phyloP scores from a whole-genome alignment of 1,140 invertebrate genomes.

The Meloidogyne chitwoodi region DNA sequence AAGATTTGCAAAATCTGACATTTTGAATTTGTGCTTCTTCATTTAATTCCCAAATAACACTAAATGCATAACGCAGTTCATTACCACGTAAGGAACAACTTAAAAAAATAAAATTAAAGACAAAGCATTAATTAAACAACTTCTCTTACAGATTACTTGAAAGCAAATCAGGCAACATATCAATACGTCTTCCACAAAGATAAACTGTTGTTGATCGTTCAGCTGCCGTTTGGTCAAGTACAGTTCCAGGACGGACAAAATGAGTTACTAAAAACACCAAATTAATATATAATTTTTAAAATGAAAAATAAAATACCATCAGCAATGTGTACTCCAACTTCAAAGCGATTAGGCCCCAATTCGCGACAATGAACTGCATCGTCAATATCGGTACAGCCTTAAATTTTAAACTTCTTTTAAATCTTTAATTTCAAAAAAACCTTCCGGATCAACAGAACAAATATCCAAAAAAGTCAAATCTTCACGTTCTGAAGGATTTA shows the following conservation, averaged over 20 bases:
- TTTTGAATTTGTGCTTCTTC: conserved; percentile 75
- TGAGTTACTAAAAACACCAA: conserved; percentile 70
- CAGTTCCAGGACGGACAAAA: conserved; percentile 81
- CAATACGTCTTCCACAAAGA: conserved; percentile 61
- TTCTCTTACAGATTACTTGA: conserved; percentile 78
- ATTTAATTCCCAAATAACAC: conserved; percentile 82
- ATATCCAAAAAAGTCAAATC: conserved; percentile 71
- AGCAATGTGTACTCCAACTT: conserved; percentile 85
- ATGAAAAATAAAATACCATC: conserved; percentile 63
- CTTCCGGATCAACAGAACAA: conserved; percentile 95
- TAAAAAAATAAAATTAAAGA: too few relatives aligned
- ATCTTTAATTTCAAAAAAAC: conserved; percentile 1
- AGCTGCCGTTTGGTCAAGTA: conserved; percentile 68
- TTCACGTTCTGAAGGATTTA: conserved; percentile 27
- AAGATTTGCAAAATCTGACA: conserved; percentile 82
- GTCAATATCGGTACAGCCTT: conserved; percentile 93
- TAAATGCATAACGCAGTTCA: conserved; percentile 84
- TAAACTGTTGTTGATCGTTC: conserved; percentile 51
- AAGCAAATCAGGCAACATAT: conserved; percentile 71
- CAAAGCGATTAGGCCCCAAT: conserved; percentile 73
- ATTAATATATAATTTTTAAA: not conserved
- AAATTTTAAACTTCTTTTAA: not conserved
- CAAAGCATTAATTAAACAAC: too few relatives aligned
- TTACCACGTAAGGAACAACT: conserved; percentile 72
- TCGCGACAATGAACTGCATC: conserved; percentile 87